A percentile compares a stretch with the other conserved stretches of the same genome.
Evolutionary conservation across 2,113 vertebrate species (phyloP).

Genomic region (Chelonoidis abingdonii): DNA sequence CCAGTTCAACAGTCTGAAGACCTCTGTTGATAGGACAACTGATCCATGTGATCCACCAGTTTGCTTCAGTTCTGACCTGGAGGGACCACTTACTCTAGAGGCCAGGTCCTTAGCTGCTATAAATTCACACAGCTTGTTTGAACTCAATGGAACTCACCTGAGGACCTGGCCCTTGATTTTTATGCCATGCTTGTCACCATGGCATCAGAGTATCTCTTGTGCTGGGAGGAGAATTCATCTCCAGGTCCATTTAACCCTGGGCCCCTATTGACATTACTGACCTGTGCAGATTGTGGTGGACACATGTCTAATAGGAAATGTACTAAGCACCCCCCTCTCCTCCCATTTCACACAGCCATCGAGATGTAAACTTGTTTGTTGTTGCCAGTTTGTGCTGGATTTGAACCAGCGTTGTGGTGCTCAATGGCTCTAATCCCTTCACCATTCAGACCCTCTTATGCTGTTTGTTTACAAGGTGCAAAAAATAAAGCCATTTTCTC

Average conservation of each 20-base stretch:
- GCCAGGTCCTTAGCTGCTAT: not conserved
- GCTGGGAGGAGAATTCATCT: not conserved
- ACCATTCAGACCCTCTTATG: not conserved
- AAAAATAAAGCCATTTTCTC: not conserved
- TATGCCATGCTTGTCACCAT: not conserved
- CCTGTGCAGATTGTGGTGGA: not conserved
- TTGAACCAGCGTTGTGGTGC: not conserved
- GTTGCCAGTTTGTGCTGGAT: not conserved
- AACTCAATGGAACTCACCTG: not conserved
- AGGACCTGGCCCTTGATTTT: not conserved
- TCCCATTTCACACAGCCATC: not conserved
- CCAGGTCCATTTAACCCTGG: too few relatives aligned
- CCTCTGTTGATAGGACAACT: not conserved
- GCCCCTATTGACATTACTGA: not conserved
- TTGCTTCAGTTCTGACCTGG: accelerated
- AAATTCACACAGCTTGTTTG: not conserved
- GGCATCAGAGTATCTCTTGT: not conserved
- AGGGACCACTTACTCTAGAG: accelerated
- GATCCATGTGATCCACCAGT: not conserved
- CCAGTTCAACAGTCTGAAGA: not conserved
- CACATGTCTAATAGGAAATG: accelerated
- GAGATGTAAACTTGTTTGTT: not conserved
- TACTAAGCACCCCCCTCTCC: not conserved
- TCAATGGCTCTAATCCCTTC: not conserved
- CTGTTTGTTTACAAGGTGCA: not conserved